Percentiles rank a stretch among this genome's conserved stretches.
Conservation (phyloP, 2,113 vertebrate species). For the Pluvianellus socialis region DNA sequence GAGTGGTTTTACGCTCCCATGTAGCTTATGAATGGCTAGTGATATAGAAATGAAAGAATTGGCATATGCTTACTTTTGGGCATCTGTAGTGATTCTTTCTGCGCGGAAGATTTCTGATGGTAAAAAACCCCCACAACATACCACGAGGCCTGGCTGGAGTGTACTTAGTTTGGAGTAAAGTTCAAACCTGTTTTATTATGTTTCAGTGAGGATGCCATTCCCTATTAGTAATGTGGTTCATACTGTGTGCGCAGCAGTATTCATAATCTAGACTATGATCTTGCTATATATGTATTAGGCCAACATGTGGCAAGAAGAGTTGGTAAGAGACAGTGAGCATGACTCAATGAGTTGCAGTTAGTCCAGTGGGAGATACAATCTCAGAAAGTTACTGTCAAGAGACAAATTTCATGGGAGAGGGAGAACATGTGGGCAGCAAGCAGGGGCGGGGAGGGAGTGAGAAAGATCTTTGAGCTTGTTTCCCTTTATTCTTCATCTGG, state of each 20-base stretch:
- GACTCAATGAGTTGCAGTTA: neutral
- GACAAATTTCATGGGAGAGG: neutral
- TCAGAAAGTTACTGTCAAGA: neutral
- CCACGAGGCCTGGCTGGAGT: neutral
- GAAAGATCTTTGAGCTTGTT: neutral
- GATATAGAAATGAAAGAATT: neutral
- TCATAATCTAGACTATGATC: neutral
- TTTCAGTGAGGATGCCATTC: neutral
- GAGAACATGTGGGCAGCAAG: neutral
- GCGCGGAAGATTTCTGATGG: neutral
- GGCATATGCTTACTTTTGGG: neutral
- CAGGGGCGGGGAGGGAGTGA: accelerated
- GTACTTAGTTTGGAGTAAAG: neutral
- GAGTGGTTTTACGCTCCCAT: neutral
- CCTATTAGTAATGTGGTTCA: neutral
- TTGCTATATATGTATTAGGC: neutral
- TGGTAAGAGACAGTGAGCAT: neutral
- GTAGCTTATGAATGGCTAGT: neutral
- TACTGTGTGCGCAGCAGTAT: no score
- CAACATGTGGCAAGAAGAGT: neutral
- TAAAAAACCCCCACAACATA: neutral
- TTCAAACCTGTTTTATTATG: neutral
- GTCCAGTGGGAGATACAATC: neutral
- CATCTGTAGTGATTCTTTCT: accelerated
- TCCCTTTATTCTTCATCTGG: neutral